Evolutionary conservation across 30 jellyfish, hydroid and myxozoan species (phyloP).

Genomic region (Hydractinia symbiolongicarpus): DNA sequence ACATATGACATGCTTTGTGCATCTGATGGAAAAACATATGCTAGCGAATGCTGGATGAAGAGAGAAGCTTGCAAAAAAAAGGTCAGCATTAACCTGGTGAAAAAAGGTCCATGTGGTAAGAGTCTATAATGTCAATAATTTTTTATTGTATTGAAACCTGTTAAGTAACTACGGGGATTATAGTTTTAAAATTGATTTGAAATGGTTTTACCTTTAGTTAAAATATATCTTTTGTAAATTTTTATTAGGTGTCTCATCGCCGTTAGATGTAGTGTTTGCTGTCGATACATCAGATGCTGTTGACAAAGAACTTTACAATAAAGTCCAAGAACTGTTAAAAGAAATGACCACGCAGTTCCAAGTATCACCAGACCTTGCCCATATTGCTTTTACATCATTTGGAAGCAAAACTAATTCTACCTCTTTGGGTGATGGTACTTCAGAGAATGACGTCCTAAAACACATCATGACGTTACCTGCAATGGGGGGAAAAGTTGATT

Average conservation of each 20-base stretch:
- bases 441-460: neutral
- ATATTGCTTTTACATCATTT: conserved; percentile 24
- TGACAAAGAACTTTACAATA: neutral
- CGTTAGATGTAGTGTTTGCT: conserved; percentile 29
- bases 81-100: conserved; percentile 4
- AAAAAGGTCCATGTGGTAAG: conserved; percentile 24
- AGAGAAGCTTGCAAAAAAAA: conserved; percentile 26
- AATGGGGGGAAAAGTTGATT: neutral
- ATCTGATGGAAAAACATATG: conserved; percentile 29
- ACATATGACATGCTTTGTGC: conserved; percentile 22
- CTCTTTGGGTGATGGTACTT: neutral
- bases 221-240: no score
- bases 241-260: conserved; percentile 26
- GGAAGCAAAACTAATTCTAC: conserved; percentile 6
- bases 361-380: conserved; percentile 16
- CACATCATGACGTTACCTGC: neutral
- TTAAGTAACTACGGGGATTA: no score
- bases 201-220: neutral
- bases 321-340: conserved; percentile 18
- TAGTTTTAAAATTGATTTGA: no score
- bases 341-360: conserved; percentile 9
- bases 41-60: conserved; percentile 33
- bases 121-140: no score
- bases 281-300: conserved; percentile 43
- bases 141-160: no score